Base-by-base conservation (phyloP, 2,113 vertebrate species). In the Salvelinus fontinalis region DNA sequence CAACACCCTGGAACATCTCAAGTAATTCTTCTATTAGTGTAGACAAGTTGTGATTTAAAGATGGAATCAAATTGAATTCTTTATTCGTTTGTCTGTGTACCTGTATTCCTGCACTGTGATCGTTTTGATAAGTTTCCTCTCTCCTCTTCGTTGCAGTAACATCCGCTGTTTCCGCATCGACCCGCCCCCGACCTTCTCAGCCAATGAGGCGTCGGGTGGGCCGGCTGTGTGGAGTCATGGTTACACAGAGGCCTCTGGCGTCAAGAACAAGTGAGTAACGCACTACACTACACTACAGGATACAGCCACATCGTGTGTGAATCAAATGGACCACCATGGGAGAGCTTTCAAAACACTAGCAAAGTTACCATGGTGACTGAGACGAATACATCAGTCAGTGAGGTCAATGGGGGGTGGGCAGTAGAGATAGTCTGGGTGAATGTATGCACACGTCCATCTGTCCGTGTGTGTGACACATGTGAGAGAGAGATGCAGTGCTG, bases 101-200 rank as follows among this genome's bases (percentile, higher is more conserved):
- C 20, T n/a, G 57, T 59, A 39, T 39, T 39, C 8, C 39, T 9
- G 39, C 39, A 39, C 7, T 39, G 39, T 39, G 39, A 39, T 39
- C 39, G 4, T 39, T 18, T 31, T n/a, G 3, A 14, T 48, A n/a
- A 11, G 9, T 18, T 5, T 9, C 5, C 74, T 44, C 76, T 75
- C 75, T 77, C 31, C 77, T n/a, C 59, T 67, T 70, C 76, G 77
- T 92, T 79, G 79, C 85, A 99, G 98, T 86, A 99, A 99, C 82
- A 99, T 99, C 80, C 96, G 97, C 86, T 99, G 96, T 89, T 99
- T 99, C 90, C 98, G 94, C 84, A 97, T 99, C 0, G 98, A 99
- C 90, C 97, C 96, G 60, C 95, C 97, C 1, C 92, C 90, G 0
- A 92, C 93, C 51, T 94, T 94, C 78, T 95, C 95, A 0, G 90